phyloP scores from a whole-genome alignment of 2,888 invertebrate species.

The Chamaedrilus cognettii region DNA sequence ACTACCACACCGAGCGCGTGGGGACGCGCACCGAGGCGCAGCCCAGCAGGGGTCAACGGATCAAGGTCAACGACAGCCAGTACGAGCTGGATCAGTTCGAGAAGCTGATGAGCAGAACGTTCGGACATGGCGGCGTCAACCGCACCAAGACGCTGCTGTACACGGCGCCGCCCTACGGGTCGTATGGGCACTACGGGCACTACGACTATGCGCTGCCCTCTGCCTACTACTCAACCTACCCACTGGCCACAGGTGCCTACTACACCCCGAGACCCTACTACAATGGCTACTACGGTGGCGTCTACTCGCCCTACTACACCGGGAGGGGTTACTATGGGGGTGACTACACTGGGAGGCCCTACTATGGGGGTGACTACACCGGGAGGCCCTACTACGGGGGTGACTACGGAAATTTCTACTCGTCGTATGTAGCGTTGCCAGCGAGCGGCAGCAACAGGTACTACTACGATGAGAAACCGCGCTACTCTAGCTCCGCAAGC shows the following conservation, averaged over 20 bases:
- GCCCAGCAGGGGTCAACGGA: not conserved
- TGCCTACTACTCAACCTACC: not conserved
- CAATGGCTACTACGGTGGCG: not conserved
- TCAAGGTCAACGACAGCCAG: not conserved
- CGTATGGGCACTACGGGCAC: too few species aligned
- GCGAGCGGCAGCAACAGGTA: too few species aligned
- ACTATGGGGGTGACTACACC: not conserved
- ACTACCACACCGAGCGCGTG: not conserved
- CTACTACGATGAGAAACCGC: too few species aligned
- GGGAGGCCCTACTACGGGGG: too few species aligned
- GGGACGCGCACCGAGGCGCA: not conserved
- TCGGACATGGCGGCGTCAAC: not conserved
- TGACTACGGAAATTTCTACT: too few species aligned
- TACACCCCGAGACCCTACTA: not conserved
- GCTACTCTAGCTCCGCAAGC: too few species aligned
- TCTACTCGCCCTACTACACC: not conserved
- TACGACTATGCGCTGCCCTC: not conserved
- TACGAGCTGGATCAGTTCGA: slow-evolving; percentile 11
- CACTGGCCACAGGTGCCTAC: not conserved
- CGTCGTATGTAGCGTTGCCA: not conserved
- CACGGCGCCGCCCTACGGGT: not conserved
- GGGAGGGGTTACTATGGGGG: not conserved
- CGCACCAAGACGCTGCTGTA: slow-evolving; percentile 4
- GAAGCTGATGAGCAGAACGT: slow-evolving; percentile 1
- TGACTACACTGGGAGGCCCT: not conserved